These are phyloP conservation scores for Spodoptera frugiperda DNA, from an alignment of 1,140 invertebrate species.

Conservation along the genomic window DNA sequence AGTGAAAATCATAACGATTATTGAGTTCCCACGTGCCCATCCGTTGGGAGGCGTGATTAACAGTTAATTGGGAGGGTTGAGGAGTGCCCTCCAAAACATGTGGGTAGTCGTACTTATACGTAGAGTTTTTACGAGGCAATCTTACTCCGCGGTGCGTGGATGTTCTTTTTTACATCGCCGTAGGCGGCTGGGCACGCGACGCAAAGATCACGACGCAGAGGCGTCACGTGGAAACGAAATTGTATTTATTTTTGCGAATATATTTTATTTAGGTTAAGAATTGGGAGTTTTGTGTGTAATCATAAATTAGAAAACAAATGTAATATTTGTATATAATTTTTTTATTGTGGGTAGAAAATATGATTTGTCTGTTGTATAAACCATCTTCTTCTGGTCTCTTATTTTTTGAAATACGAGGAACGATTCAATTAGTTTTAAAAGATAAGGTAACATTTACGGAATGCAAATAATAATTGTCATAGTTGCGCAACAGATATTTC, in stretches of 20 bases:
- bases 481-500: too few relatives aligned
- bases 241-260: neutral
- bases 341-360: too few relatives aligned
- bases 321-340: too few relatives aligned
- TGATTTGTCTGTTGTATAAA: too few relatives aligned
- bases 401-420: too few relatives aligned
- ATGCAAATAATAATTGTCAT: too few relatives aligned
- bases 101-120: conserved; percentile 45
- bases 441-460: too few relatives aligned
- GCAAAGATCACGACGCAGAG: conserved; percentile 61
- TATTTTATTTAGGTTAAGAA: neutral
- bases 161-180: conserved; percentile 73
- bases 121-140: conserved; percentile 71
- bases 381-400: too few relatives aligned
- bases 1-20: conserved; percentile 36
- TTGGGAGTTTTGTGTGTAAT: neutral
- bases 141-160: conserved; percentile 71
- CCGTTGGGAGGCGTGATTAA: conserved; percentile 43
- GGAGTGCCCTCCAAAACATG: conserved; percentile 39
- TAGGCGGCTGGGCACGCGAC: conserved; percentile 56
- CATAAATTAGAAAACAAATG: too few relatives aligned
- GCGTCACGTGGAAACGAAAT: neutral
- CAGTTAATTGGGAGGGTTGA: conserved; percentile 48
- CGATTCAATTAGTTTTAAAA: too few relatives aligned
- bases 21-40: conserved; percentile 35